Base-by-base conservation (phyloP, 2,797 vertebrate species). In the Hippocampus kuda region DNA sequence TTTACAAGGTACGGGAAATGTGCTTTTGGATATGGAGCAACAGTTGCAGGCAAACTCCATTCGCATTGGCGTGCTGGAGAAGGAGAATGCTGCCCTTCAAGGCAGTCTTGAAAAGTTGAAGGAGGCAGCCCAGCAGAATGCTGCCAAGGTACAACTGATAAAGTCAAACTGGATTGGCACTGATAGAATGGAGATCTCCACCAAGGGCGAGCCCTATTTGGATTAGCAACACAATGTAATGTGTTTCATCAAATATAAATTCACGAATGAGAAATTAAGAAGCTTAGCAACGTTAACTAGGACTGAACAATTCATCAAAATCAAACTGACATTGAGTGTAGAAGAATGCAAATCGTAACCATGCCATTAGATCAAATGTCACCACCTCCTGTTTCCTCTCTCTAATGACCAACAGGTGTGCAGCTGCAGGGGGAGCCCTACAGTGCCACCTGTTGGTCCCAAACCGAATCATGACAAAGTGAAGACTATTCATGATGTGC, bases 21-120 rank as follows among this genome's bases (percentile, higher is more conserved):
- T 96, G 61, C 75, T 88, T 0, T 79, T 91, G 59, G 96, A 99
- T 79, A 98, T 98, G 94, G 91, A 94, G 85, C 91, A 86, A 66
- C 97, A 99, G 77, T 34, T 96, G 7, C 88, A 91, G 74, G 93
- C 94, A 69, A 99, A 98, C 68, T 77, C 57, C 68, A 77, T 96
- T 74, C 93, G 95, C 5, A 92, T 97, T 34, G 59, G 66, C 7
- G 75, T 93, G 69, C 88, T 99, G 72, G 89, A 96, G 87, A 87
- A 89, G 82, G 95, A 99, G 86, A 98, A 98, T 0, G 0, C 0
- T 0, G 85, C 85, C 18, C 89, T 98, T 2, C 70, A 75, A 46
- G 72, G 77, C 24, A 92, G 89, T 38, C 82, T 98, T 0, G 69
- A 78, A 72, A 95, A 90, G 81, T 83, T 98, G 72, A 91, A 77